Evolutionary conservation across 2,113 vertebrate species (phyloP).

Genomic region (Trochalopteron elliotii): DNA sequence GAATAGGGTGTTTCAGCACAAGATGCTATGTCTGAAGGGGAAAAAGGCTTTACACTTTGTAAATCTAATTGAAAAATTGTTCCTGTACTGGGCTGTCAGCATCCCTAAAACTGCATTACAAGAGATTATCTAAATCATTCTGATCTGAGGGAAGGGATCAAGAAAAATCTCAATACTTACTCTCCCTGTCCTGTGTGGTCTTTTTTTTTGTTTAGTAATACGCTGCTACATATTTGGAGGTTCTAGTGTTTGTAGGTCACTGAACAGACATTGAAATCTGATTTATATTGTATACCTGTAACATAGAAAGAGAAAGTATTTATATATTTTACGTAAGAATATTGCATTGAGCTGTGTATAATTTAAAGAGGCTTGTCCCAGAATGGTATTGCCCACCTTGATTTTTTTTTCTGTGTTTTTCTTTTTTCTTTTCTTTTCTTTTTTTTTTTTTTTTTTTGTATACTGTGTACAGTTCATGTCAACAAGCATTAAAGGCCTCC

Average conservation of each 20-base stretch:
- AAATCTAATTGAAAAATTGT: conserved; percentile 8
- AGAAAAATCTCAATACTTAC: conserved; percentile 60
- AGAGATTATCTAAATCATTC: conserved; percentile 48
- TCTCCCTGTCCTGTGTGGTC: conserved; percentile 48
- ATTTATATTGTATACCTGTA: conserved; percentile 99
- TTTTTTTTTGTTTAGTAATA: conserved; percentile 72
- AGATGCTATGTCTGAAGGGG: conserved; percentile 25
- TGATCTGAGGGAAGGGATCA: conserved; percentile 53
- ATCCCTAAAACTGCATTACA: conserved; percentile 59
- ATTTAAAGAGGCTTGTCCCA: conserved; percentile 83
- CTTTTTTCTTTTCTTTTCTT: conserved; percentile 27
- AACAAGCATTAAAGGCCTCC: conserved; percentile 90
- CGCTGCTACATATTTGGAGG: conserved; percentile 84
- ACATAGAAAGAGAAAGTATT: conserved; percentile 96
- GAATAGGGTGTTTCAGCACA: conserved; percentile 63
- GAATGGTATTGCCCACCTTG: conserved; percentile 80
- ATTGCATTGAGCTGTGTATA: conserved; percentile 90
- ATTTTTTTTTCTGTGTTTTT: conserved; percentile 66
- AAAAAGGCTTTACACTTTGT: background rate
- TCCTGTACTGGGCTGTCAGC: conserved; percentile 64
- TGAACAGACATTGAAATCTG: conserved; percentile 88
- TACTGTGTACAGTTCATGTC: conserved; percentile 94
- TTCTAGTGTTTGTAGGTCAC: conserved; percentile 85
- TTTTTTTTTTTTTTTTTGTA: conserved; percentile 73
- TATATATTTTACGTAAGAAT: conserved; percentile 98